Conservation (phyloP, 2,888 invertebrate genomes). For the Ryuthela nishihirai region DNA sequence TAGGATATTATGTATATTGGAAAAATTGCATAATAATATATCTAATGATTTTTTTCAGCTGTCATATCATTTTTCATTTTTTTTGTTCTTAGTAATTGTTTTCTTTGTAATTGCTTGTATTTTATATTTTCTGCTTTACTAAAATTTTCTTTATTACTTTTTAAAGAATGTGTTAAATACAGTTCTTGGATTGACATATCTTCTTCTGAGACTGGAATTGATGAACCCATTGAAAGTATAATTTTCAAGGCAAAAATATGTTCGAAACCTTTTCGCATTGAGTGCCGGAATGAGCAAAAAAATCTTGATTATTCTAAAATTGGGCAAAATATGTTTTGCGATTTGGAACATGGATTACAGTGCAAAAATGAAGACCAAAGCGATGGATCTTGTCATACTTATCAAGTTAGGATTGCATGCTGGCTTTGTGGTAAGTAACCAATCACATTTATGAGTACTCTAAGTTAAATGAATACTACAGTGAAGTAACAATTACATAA, state of each 20-base stretch:
- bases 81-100: no score
- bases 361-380: constrained; percentile 44
- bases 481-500: no score
- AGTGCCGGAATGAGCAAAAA: constrained; percentile 44
- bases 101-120: no score
- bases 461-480: no score
- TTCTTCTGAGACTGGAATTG: constrained; percentile 44
- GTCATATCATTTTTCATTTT: no score
- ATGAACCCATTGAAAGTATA: constrained; percentile 46
- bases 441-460: no score
- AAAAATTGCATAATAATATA: no score
- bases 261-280: constrained; percentile 43
- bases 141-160: no score
- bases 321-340: constrained; percentile 47
- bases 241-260: constrained; percentile 43
- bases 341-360: constrained; percentile 44
- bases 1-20: no score
- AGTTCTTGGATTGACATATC: constrained; percentile 47
- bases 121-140: no score
- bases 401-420: constrained; percentile 48
- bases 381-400: constrained; percentile 45
- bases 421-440: constrained; percentile 41
- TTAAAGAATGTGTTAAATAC: constrained; percentile 47
- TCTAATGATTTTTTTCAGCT: no score
- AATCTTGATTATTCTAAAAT: constrained; percentile 42